phyloP scores from a whole-genome alignment of 2,113 vertebrate genomes.

The Ornithorhynchus anatinus region DNA sequence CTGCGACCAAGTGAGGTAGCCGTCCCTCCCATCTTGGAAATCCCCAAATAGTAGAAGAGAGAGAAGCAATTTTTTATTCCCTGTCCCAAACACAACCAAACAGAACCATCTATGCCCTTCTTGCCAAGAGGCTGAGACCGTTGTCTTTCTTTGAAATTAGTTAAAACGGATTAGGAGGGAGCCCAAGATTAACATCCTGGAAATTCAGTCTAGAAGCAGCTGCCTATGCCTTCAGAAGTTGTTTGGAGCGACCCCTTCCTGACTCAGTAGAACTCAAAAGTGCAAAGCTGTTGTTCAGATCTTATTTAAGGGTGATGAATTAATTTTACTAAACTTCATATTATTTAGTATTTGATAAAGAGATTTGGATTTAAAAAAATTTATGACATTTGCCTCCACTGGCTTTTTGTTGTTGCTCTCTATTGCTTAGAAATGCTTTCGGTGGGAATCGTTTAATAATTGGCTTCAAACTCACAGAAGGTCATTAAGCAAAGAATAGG shows the following conservation, averaged over 20 bases:
- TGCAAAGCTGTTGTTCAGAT: conserved; percentile 32
- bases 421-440: too few species aligned
- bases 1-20: background rate
- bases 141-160: background rate
- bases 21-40: background rate
- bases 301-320: background rate
- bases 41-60: background rate
- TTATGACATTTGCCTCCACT: too few species aligned
- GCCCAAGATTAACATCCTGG: conserved; percentile 28
- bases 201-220: conserved; percentile 16
- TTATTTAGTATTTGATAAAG: conserved; percentile 53
- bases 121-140: background rate
- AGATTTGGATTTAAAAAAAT: conserved; percentile 64
- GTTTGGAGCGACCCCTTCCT: background rate
- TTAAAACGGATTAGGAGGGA: background rate
- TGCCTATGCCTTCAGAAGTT: conserved; percentile 32
- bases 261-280: conserved; percentile 23
- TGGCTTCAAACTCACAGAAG: too few species aligned
- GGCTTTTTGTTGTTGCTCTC: too few species aligned
- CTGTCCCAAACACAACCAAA: background rate
- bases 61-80: background rate
- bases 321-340: conserved; percentile 44
- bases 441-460: too few species aligned
- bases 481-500: conserved; percentile 53
- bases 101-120: background rate